Percentiles rank a stretch among this genome's conserved stretches.
Evolutionary conservation across 2,888 invertebrate genomes (phyloP).

Genomic region (Cordylochernes scorpioides): DNA sequence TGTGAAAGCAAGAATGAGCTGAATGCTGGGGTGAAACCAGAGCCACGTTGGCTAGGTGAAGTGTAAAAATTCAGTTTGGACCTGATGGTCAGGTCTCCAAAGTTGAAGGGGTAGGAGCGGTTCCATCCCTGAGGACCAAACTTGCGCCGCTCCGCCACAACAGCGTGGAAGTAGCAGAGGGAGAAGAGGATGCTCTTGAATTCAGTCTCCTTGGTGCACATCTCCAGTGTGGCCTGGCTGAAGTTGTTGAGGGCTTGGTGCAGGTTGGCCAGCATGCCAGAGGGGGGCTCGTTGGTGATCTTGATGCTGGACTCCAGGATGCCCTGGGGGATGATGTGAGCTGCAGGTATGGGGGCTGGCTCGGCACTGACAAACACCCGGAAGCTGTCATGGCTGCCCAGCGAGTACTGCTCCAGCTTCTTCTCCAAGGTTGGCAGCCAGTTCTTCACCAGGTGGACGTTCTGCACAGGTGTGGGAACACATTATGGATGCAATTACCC

Average conservation of each 20-base stretch:
- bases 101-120: slow-evolving; percentile 81
- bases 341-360: slow-evolving; percentile 55
- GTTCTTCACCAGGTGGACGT: slow-evolving; percentile 78
- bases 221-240: slow-evolving; percentile 60
- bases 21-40: too few species aligned
- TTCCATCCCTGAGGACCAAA: slow-evolving; percentile 93
- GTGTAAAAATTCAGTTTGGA: too few species aligned
- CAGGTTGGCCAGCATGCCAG: slow-evolving; percentile 82
- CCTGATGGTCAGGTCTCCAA: slow-evolving; percentile 31
- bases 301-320: slow-evolving; percentile 84
- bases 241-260: slow-evolving; percentile 86
- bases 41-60: too few species aligned
- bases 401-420: slow-evolving; percentile 37
- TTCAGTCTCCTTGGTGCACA: slow-evolving; percentile 82
- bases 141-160: slow-evolving; percentile 73
- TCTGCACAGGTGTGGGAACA: too few species aligned
- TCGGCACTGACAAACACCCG: slow-evolving; percentile 81
- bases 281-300: slow-evolving; percentile 89
- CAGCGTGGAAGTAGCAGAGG: slow-evolving; percentile 83
- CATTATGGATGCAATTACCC: too few species aligned
- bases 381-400: slow-evolving; percentile 35
- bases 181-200: slow-evolving; percentile 81
- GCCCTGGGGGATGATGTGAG: slow-evolving; percentile 83
- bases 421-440: slow-evolving; percentile 77
- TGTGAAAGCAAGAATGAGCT: too few species aligned